Evolutionary conservation across 2,113 vertebrate species (phyloP), one percentile per base, ranked within the genome.

Genomic region (Spea multiplicata): DNA sequence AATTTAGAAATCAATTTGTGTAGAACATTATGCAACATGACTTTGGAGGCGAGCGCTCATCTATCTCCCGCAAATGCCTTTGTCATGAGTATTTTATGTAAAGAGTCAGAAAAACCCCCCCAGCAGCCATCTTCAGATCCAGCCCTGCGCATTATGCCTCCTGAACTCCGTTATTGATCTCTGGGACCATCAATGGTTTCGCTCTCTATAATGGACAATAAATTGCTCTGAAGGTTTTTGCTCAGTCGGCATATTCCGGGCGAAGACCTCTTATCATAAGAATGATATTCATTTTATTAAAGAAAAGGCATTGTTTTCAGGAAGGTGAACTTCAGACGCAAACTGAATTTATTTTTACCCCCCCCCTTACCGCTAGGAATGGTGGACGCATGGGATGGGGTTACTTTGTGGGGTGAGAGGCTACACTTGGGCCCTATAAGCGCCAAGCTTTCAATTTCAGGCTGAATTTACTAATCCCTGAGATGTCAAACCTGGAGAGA

Each of bases 111-210:
- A 55, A 71, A 71, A 71, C 2, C 1, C 30, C 30, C 30, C 55
- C 69, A 71, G 50, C 5, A 49, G 69, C 6, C 45, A 53, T 71
- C 17, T 53, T 71, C 44, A 13, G 50, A 53, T 13, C 49, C 50
- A 8, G 16, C n/a, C 9, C 7, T 52, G 12, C 69, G 53, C 10
- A 53, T 55, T 50, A 55, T 53, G 16, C n/a, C 44, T 62, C 65
- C 8, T 62, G 68, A 57, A 78, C 45, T 65, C 47, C 50, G 16
- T 59, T 65, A 78, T 78, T 46, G 76, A 78, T 71, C 45, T 5
- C n/a, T 30, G 64, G 12, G 55, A 30, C 30, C 44, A 49, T 44
- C 55, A 77, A 44, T 44, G 57, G 61, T 49, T 62, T 71, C 69
- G 30, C 17, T 53, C 17, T 44, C n/a, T 52, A 71, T 71, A 71